Base-by-base conservation (phyloP, 2,113 vertebrate species). In the Chionomys nivalis region DNA sequence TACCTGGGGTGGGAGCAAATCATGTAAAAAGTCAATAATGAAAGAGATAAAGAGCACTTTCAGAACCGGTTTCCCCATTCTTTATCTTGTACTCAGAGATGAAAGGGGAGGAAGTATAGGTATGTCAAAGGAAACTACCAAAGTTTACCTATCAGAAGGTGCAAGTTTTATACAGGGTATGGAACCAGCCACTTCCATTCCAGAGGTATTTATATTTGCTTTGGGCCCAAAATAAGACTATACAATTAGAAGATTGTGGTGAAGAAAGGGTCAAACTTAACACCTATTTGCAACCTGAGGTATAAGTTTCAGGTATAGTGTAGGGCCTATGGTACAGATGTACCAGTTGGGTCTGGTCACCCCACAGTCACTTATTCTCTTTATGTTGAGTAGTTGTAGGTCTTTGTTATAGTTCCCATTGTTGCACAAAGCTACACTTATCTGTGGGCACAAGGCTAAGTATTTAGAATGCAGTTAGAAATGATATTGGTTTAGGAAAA, bases 1-100 rank as follows among this genome's bases (percentile, higher is more conserved):
- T 77, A 98, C 75, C 94, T 98, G 97, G 39, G 97, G 95, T 98
- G 95, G 97, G 98, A 98, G 96, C 96, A 98, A 98, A 97, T 98
- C 1, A 95, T 89, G n/a, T 95, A 97, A 98, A 98, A 98, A 97
- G 96, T 98, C 98, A 98, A 98, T 98, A 98, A 98, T 97, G 95
- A 97, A 98, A 94, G 95, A 94, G 85, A 89, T 93, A 92, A 97
- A 98, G 98, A 97, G 92, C 86, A 98, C 98, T 98, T 98, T 97
- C 97, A 96, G 97, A 93, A 91, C 92, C 91, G 5, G 23, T 98
- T 97, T 97, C 97, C 79, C 78, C 96, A 97, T 98, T 98, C 96
- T 94, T 96, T 96, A 52, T 91, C 92, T 85, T 83, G 75, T 87
- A 96, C 97, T 96, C 78, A 97, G 63, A 97, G 94, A n/a, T 96